Percentiles rank a stretch among this genome's conserved stretches.
Conservation (phyloP, 2,797 vertebrate genomes). For the Esox masquinongy region DNA sequence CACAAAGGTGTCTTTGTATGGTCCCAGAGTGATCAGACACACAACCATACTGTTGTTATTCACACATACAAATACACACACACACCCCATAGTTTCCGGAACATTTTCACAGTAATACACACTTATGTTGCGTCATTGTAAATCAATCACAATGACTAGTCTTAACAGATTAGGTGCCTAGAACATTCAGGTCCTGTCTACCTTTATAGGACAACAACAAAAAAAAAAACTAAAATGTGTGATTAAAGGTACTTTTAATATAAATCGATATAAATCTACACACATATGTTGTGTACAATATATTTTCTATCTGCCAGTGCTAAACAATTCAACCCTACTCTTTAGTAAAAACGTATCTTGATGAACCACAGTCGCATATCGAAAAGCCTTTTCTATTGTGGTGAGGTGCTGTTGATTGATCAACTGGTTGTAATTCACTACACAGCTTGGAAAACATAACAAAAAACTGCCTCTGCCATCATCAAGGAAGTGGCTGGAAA, state of each 20-base stretch:
- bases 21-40: slow-evolving; percentile 13
- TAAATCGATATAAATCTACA: background rate
- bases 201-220: background rate
- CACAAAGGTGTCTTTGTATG: slow-evolving; percentile 33
- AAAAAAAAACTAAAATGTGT: background rate
- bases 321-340: background rate
- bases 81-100: background rate
- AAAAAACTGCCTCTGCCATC: too few relatives aligned
- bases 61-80: background rate
- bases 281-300: background rate
- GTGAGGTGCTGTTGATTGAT: too few relatives aligned
- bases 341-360: background rate
- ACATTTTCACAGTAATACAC: background rate
- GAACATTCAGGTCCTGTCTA: background rate
- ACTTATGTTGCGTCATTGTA: background rate
- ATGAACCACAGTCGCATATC: background rate
- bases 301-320: background rate
- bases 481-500: too few relatives aligned
- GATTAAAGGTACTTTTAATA: background rate
- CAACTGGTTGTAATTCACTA: too few relatives aligned
- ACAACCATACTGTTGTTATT: slow-evolving; percentile 5
- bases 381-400: too few relatives aligned
- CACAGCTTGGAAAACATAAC: too few relatives aligned
- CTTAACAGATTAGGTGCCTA: background rate
- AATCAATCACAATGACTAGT: background rate